Conservation (phyloP, 2,113 vertebrate species). For the Centropus bengalensis region DNA sequence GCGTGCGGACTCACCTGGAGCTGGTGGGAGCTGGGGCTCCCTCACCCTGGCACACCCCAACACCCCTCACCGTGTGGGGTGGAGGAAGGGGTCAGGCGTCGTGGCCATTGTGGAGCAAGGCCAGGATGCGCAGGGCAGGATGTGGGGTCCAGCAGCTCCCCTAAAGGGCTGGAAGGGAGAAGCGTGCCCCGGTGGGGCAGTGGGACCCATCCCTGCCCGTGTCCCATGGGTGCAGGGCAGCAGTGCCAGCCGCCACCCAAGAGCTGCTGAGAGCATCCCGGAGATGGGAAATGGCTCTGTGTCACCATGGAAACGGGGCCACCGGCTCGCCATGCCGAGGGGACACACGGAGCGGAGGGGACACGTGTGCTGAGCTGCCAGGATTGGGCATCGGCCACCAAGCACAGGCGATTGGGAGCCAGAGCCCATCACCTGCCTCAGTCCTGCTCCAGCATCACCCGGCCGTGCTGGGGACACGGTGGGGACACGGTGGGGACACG, state of each 20-base stretch:
- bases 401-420: background rate
- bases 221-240: background rate
- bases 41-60: accelerated
- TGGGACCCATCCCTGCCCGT: accelerated
- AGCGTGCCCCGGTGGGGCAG: accelerated
- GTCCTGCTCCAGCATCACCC: background rate
- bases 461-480: accelerated
- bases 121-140: background rate
- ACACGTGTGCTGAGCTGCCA: background rate
- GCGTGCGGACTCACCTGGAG: background rate
- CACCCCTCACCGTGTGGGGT: background rate
- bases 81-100: no score
- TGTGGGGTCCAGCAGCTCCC: accelerated
- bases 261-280: conserved; percentile 5
- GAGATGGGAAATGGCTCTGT: conserved; percentile 51
- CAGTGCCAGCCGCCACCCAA: background rate
- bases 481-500: accelerated
- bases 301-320: conserved; percentile 65
- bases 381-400: accelerated
- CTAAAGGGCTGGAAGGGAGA: background rate
- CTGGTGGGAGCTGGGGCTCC: background rate
- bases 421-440: background rate
- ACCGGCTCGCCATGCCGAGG: conserved; percentile 6
- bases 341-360: background rate
- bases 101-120: accelerated